Evolutionary conservation across 30 jellyfish, hydroid and myxozoan genomes (phyloP).

Genomic region (Cassiopea xamachana): DNA sequence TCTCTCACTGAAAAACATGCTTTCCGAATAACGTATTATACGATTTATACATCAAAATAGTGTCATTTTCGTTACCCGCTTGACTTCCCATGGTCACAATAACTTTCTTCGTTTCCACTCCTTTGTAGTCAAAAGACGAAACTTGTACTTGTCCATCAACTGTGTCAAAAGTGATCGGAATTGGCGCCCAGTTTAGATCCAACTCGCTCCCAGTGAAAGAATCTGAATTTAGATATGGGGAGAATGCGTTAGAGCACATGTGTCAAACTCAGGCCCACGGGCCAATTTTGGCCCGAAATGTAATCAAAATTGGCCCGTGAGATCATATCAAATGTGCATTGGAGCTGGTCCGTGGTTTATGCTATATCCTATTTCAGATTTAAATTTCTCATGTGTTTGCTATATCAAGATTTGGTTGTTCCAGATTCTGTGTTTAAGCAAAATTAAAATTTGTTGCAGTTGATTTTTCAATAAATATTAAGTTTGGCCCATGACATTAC

Average conservation of each 20-base stretch:
- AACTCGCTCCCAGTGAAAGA: slow-evolving; percentile 41
- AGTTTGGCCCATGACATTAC: too few relatives aligned
- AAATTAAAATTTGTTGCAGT: too few relatives aligned
- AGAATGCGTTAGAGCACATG: background rate
- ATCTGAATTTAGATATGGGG: background rate
- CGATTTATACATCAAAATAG: background rate
- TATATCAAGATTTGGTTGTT: too few relatives aligned
- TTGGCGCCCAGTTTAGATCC: slow-evolving; percentile 29
- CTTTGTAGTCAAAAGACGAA: slow-evolving; percentile 25
- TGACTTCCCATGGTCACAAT: slow-evolving; percentile 4
- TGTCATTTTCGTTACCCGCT: background rate
- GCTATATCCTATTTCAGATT: too few relatives aligned
- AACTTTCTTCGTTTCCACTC: slow-evolving; percentile 2
- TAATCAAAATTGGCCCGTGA: too few relatives aligned
- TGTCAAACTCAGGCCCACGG: background rate
- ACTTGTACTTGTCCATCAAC: slow-evolving; percentile 25
- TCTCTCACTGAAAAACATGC: too few relatives aligned
- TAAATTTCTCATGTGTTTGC: too few relatives aligned
- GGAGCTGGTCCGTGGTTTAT: too few relatives aligned
- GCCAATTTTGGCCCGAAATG: too few relatives aligned
- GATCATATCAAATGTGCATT: too few relatives aligned
- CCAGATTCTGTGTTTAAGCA: too few relatives aligned
- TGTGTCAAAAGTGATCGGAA: slow-evolving; percentile 32
- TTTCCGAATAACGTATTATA: background rate
- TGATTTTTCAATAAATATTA: too few relatives aligned